Evolutionary conservation across 2,797 vertebrate genomes (phyloP), one percentile per base, ranked within the genome.

Genomic region (Pachyuromys duprasi): DNA sequence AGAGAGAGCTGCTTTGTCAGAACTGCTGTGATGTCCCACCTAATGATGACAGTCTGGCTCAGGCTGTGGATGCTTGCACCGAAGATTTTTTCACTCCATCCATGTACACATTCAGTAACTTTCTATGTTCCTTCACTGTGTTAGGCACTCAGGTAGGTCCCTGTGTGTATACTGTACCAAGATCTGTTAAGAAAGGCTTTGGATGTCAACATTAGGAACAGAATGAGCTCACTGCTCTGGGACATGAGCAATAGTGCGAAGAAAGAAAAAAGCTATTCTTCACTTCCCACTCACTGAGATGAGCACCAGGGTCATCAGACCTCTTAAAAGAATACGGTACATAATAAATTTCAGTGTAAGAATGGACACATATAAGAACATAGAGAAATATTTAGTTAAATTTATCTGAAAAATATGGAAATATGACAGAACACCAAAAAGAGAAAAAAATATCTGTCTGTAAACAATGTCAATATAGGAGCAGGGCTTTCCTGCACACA

Each of bases 341-440:
- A 39, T 0, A 45, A 1, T 17, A 33, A n/a, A 12, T 33, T 69
- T 62, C 83, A 62, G 18, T 70, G 2, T 62, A 53, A 89, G 36
- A 88, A 74, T 26, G 1, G 0, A 0, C 5, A 8, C 28, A n/a
- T 18, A 7, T 78, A 95, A 76, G 12, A 92, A 42, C 22, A 78
- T 8, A 75, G 49, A 84, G 5, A 79, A 53, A 39, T 12, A 79
- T 75, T 79, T 79, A 57, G 17, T 92, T 69, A 6, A 14, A 69
- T 90, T 96, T 93, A n/a, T 33, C 36, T 45, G n/a, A 92, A 91
- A 87, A 93, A 87, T 17, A 53, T 5, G 8, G 12, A 90, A 91
- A 26, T 9, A 55, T 31, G 84, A 67, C 18, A 69, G 78, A 94
- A 74, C 33, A 8, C 39, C 3, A 81, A 3, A 80, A 69, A 82